phyloP scores from a whole-genome alignment of 2,113 vertebrate species.

The Arenaria interpres region DNA sequence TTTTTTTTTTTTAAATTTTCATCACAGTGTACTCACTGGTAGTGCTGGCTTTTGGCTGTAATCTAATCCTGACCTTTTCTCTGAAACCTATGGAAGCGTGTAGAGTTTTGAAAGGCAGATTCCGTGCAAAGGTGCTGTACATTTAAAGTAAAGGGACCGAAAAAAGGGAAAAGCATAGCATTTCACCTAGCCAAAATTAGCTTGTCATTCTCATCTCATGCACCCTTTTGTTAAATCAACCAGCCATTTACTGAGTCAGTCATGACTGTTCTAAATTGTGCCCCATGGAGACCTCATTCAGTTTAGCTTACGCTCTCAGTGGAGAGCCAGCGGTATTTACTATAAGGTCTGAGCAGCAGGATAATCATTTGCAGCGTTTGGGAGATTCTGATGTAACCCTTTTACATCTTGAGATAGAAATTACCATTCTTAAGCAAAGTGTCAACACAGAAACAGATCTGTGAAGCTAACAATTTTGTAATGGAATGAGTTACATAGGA shows the following conservation, averaged over 20 bases:
- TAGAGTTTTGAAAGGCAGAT: neutral
- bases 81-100: neutral
- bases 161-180: neutral
- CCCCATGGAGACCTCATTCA: neutral
- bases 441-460: neutral
- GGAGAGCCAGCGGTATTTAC: neutral
- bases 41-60: neutral
- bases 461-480: neutral
- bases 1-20: neutral
- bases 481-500: neutral
- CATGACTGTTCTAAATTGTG: neutral
- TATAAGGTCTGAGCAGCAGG: neutral
- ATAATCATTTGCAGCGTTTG: neutral
- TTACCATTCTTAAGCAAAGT: neutral
- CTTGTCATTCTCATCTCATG: conserved; percentile 7
- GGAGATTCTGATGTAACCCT: neutral
- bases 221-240: neutral
- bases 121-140: neutral
- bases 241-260: neutral
- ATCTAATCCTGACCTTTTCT: neutral
- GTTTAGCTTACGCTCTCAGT: neutral
- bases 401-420: neutral
- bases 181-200: neutral
- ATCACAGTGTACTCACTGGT: neutral
- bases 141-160: neutral